Base-by-base conservation (phyloP, 2,113 vertebrate genomes). In the Melanerpes formicivorus region DNA sequence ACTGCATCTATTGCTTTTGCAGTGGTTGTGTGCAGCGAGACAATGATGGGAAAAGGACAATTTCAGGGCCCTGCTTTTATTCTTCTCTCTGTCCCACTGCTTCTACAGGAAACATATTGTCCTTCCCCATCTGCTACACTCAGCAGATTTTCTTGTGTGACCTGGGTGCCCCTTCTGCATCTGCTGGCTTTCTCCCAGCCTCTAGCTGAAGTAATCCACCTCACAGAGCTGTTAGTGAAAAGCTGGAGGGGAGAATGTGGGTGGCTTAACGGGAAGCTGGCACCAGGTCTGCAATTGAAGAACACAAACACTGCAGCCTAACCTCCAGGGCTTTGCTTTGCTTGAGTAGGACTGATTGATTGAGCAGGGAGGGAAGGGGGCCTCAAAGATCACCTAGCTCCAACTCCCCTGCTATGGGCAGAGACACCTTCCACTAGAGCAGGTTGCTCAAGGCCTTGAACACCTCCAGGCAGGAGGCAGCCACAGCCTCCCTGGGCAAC, bases 91-190 rank as follows among this genome's bases (percentile, higher is more conserved):
- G 6, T 71, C 73, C 27, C 11, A 2, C 75, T 77, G 50, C 30
- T 88, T 88, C 27, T 81, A 26, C 44, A 64, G 32, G 63, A 80
- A 76, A 54, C 60, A 17, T 65, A 80, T 69, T 85, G 88, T 78
- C 52, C 34, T 75, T 84, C 66, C 27, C 66, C 62, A 62, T 91
- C 80, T 87, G 88, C 40, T 81, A 25, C 21, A 18, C 58, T 56
- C 46, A 71, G 62, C 85, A 88, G 83, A 92, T 90, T 83, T 94
- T 78, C 79, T 77, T 71, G 2, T 58, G 6, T 72, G 73, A 91
- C 63, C 46, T 30, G 17, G 69, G 67, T 58, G 62, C 40, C 90
- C 59, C 58, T 60, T 52, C 21, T 15, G 37, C 59, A 54, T 87
- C 86, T 95, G 80, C 44, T 87, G 83, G 59, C n/a, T 64, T 59